Evolutionary conservation across 2,113 vertebrate species (phyloP).

Genomic region (Apus apus): DNA sequence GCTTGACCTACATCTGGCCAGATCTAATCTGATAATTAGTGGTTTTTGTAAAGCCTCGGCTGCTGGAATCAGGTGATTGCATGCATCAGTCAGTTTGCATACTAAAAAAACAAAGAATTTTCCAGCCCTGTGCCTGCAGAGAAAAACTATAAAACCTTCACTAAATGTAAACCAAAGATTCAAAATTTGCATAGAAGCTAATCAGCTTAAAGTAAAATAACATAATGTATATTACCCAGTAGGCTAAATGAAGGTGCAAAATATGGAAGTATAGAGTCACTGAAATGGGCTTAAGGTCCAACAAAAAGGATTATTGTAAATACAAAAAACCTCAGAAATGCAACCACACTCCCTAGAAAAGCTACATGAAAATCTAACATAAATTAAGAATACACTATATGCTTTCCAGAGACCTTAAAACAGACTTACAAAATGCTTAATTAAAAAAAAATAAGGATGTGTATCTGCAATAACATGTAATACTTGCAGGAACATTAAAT

Average conservation of each 20-base stretch:
- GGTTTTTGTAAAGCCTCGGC: neutral
- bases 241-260: neutral
- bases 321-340: neutral
- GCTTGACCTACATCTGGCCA: neutral
- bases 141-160: neutral
- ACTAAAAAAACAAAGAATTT: neutral
- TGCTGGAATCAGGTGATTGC: neutral
- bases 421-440: neutral
- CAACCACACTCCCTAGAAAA: neutral
- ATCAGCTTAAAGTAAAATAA: neutral
- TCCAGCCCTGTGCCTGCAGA: neutral
- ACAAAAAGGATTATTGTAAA: neutral
- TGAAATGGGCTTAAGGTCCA: neutral
- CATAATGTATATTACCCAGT: neutral
- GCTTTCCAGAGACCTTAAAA: neutral
- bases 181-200: neutral
- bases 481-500: neutral
- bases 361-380: neutral
- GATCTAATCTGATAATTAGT: neutral
- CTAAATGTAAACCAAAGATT: neutral
- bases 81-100: neutral
- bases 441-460: neutral
- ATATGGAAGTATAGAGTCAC: neutral
- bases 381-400: neutral
- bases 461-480: neutral